Base-by-base conservation (phyloP, 2,888 invertebrate species). In the Campoletis raptor region DNA sequence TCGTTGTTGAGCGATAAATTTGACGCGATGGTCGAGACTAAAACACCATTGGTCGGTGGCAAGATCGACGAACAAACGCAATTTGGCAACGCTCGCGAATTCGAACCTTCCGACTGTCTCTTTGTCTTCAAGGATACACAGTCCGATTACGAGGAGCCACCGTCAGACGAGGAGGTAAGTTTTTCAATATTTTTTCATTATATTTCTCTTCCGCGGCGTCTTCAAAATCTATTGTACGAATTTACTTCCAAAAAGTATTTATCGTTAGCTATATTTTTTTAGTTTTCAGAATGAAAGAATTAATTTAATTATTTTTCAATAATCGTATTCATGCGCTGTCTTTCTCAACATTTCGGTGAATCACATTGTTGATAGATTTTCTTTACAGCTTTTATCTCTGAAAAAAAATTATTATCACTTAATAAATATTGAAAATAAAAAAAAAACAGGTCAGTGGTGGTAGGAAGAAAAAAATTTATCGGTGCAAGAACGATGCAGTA, bases 111-210 rank as follows among this genome's bases (percentile, higher is more conserved):
- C 18, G 94, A 94, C 36, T 91, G 93, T 90, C 92, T 94, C 89
- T 94, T 94, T 85, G 94, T 94, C 81, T 94, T 94, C 91, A 94
- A 94, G 90, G 90, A 91, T 73, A 91, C 93, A 4, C 67, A 88
- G 74, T 94, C 94, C 40, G 94, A 94, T 89, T 94, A 94, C 79
- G 94, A 94, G 88, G 94, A 94, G 83, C 93, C 93, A 52, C 85
- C 90, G 45, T 91, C 92, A 57, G 93, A 93, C 37, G 92, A 92
- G 30, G 94, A 94, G 92, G 93, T 93, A 80, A 83, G 77, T 86
- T 66, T 42, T 73, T 52, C 10, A 10, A 12, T 1, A 52, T n/a
- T 21, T 76, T 8, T 57, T 21, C 36, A 40, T 24, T 2, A 12
- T 37, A n/a, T n/a, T 45, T 61, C 8, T 73, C 7, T 0, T 54